Percentiles rank a stretch among this genome's conserved stretches.
These are phyloP conservation scores for Calameuta pallipes DNA, from an alignment of 2,888 invertebrate genomes.

Conservation along the genomic window DNA sequence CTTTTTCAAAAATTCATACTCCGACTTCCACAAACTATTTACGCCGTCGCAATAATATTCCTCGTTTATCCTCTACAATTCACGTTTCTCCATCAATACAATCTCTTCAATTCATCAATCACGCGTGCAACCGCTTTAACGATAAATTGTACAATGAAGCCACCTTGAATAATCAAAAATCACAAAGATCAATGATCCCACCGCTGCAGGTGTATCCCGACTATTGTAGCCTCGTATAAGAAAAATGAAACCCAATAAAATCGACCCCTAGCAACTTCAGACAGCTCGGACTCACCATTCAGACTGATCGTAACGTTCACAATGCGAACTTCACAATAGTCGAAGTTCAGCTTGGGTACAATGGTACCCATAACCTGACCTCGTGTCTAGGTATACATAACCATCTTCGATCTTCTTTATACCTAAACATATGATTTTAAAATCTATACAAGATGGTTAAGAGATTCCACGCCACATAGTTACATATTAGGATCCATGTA, in stretches of 20 bases:
- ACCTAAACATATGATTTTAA: background rate
- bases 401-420: background rate
- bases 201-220: background rate
- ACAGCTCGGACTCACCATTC: background rate
- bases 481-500: background rate
- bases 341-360: background rate
- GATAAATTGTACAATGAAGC: background rate
- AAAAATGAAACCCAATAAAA: no score
- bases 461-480: background rate
- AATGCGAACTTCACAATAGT: background rate
- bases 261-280: background rate
- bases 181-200: background rate
- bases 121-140: background rate
- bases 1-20: background rate
- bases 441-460: background rate
- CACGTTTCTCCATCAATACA: background rate
- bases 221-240: no score
- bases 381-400: background rate
- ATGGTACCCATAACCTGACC: background rate
- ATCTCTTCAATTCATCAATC: background rate
- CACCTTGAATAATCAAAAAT: background rate
- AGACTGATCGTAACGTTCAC: background rate
- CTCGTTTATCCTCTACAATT: background rate
- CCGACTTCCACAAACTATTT: background rate
- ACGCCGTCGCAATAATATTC: background rate